Base-by-base conservation (phyloP, 2,888 invertebrate species). In the Tenthredo amoena region DNA sequence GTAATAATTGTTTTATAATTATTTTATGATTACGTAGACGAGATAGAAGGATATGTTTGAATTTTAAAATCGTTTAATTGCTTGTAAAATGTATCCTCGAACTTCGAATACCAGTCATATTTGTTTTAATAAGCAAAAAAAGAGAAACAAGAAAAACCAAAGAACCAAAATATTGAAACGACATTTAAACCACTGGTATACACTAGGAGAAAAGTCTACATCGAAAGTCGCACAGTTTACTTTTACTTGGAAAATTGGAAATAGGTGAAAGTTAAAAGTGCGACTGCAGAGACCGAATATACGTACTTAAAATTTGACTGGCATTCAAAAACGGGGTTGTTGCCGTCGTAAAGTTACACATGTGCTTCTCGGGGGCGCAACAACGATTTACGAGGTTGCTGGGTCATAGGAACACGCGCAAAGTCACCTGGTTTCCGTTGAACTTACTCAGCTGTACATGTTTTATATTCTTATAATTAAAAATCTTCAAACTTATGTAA, bases 41-140 rank as follows among this genome's bases (percentile, higher is more conserved):
- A 85, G 72, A 82, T 40, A 62, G 50, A 50, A 65, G 85, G 85
- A 85, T 85, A 85, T 82, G 85, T 85, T 74, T 71, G 62, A 85
- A 71, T 71, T 85, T 85, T 72, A 15, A 83, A 83, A 82, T 82
- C 72, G 72, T 83, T 85, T 82, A 71, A 85, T 81, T 85, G 83
- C 72, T 85, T 81, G 81, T 62, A 81, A 81, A 81, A 81, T 81
- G 15, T 12, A 21, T 81, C 50, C 37, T 55, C 62, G 15, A 81
- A 81, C 40, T 81, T 81, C 81, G 81, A 81, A 81, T 81, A 81
- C 81, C 81, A 81, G 81, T 81, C 81, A 62, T 31, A 62, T 31
- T 37, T 79, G 1, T 79, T 79, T 58, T 9, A 2, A 43, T 15
- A 31, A 34, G 18, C 7, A 2, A 15, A 50, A 43, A 10, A 72